Base-by-base conservation (phyloP, 2,888 invertebrate genomes). In the Ganaspis brasiliensis region DNA sequence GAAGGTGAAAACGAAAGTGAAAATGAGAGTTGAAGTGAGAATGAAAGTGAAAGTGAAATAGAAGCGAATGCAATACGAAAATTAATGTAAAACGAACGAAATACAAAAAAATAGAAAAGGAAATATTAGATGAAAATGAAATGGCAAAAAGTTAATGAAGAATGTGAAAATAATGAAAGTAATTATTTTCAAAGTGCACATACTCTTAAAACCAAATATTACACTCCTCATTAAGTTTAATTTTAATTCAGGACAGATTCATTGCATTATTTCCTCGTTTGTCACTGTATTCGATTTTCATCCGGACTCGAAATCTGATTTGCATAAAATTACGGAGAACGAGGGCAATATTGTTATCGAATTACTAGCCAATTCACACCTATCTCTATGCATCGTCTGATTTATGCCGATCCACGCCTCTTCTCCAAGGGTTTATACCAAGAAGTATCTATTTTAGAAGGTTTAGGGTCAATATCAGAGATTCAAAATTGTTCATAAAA, bases 331-430 rank as follows among this genome's bases (percentile, higher is more conserved):
- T 77, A 79, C 37, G 37, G 1, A 71, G 56, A 40, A 71, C 63
- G 70, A 71, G 57, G 73, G 45, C 73, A 40, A 61, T 37, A 49
- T 74, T 26, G 72, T 79, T 79, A 77, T 77, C 72, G 31, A 77
- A 77, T 79, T 73, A 79, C 75, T 73, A 77, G 76, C 56, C 75
- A 74, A 77, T 79, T 75, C 52, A 12, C 76, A 77, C 61, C 59
- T 57, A 76, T 67, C 72, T 72, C 57, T 12, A 31, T 45, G 59
- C 31, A 45, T 1, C n/a, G n/a, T 59, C 57, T 55, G 73, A 73
- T 73, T 73, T 59, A 73, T 73, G 59, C 26, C 59, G 19, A 59
- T 73, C 67, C 45, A 67, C 24, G 45, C 14, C 40, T 16, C 2
- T 45, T 45, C 40, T 24, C 24, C 14, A n/a, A 67, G n/a, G 40